Evolutionary conservation across 2,888 invertebrate genomes (phyloP), one percentile per base, ranked within the genome.

Genomic region (Lacanobia wlatinum): DNA sequence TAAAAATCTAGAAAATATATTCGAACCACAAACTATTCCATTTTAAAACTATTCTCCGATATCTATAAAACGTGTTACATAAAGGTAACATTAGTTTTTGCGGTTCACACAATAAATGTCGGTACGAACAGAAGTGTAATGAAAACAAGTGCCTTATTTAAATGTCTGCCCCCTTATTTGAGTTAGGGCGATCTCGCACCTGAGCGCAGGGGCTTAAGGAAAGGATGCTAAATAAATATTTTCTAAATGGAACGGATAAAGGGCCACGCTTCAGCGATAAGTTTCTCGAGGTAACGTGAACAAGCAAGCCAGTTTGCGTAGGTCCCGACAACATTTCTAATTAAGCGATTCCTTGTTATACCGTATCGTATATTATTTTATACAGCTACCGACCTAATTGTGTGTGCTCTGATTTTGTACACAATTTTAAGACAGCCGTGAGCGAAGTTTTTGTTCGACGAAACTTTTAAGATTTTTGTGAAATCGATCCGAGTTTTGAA

Each of bases 161-260:
- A 94, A 94, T 93, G 93, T 92, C 89, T 90, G 88, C 90, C 90
- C 83, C 90, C 90, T 90, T 95, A 92, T 95, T 95, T 95, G 94
- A 94, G 94, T 95, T 95, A 92, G 92, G 91, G 91, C 90, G 92
- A 92, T 91, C 91, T 91, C 92, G 91, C 95, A 95, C 95, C 95
- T 95, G 95, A 87, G 93, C 91, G 83, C 90, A 86, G 90, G 90
- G 90, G 94, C 94, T 94, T 94, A 94, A 92, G 93, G 93, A 93
- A 93, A 93, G 94, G 94, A 92, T 93, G 94, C 92, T 94, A 92
- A 95, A 94, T 94, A 95, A 95, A 95, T 95, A 95, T 95, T 95
- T 94, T 92, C 94, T 90, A 91, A 94, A 95, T 92, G 93, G 92
- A 92, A 94, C 89, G 94, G 94, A 94, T 94, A 92, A 93, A 93